Evolutionary conservation across 2,888 invertebrate genomes (phyloP), one percentile per base, ranked within the genome.

Genomic region (Quadroppia sp.): DNA sequence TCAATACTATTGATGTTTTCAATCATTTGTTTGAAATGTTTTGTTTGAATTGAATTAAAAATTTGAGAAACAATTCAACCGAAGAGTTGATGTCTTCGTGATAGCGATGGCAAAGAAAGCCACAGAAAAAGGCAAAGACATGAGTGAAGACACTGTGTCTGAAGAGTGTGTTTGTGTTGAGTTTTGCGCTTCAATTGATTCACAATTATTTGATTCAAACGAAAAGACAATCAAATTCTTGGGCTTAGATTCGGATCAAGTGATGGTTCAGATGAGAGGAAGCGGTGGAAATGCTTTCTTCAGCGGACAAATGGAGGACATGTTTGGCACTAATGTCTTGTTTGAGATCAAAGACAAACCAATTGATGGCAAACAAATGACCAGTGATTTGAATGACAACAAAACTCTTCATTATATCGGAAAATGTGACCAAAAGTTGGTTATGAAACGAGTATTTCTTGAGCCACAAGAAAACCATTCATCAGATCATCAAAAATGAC

Each of bases 341-440:
- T 59, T 59, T 30, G 59, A 59, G 28, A 30, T 59, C 25, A 59
- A 59, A 59, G 59, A 59, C 59, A 59, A 59, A 28, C 30, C 32
- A 13, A 59, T 4, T 1, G 17, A 59, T 25, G 59, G 15, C 2
- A 56, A 25, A 6, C 11, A 56, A 23, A 20, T 23, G 13, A 13
- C 7, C 56, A 56, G 25, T 7, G n/a, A 56, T 6, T 11, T 9
- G 28, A 9, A 4, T 59, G 25, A 30, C 17, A 30, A 30, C 15
- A 59, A 36, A 36, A 36, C 6, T 36, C 36, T 36, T 36, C 36
- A 36, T 36, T 17, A 3, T 4, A 25, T 23, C 11, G 59, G 28
- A 25, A 59, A 59, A 30, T 59, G 15, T 59, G 15, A 28, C 30
- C 28, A 30, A 9, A 59, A 59, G 25, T 30, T 59, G 23, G 17